These are phyloP conservation scores for Drosophila obscura DNA, from an alignment of 1,140 invertebrate species.

Conservation along the genomic window DNA sequence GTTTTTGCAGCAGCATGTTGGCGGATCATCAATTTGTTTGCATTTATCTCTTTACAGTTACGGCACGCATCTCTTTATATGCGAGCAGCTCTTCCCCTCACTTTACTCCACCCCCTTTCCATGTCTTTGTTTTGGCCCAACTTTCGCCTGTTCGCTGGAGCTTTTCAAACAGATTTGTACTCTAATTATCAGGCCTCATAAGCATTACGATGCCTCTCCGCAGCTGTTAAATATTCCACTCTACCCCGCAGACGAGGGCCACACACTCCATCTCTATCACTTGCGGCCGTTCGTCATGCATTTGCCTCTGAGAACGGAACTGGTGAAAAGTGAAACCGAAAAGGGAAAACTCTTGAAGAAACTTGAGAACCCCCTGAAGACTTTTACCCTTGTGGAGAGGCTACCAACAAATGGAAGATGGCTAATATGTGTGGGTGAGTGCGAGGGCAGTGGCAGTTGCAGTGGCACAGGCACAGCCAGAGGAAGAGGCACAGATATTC, in stretches of 20 bases:
- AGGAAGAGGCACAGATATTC: not conserved
- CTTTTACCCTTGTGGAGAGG: slow-evolving; percentile 34
- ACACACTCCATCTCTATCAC: not conserved
- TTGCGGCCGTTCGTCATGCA: slow-evolving; percentile 48
- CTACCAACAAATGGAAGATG: slow-evolving; percentile 34
- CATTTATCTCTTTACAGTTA: slow-evolving; percentile 77
- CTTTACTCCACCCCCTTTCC: not conserved
- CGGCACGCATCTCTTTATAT: slow-evolving; percentile 40
- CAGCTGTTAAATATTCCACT: slow-evolving; percentile 62
- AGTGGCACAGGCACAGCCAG: slow-evolving; percentile 3
- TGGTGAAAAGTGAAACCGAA: slow-evolving; percentile 76
- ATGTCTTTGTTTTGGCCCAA: slow-evolving; percentile 24
- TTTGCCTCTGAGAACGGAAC: slow-evolving; percentile 57
- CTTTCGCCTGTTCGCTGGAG: slow-evolving; percentile 73
- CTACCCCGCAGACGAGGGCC: slow-evolving; percentile 50
- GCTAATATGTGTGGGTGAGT: not conserved
- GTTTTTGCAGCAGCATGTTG: slow-evolving; percentile 29
- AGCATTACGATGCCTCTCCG: slow-evolving; percentile 5
- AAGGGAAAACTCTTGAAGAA: slow-evolving; percentile 73
- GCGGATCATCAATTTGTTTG: slow-evolving; percentile 61
- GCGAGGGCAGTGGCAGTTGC: not conserved
- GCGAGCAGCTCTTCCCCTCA: not conserved
- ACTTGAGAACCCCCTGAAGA: slow-evolving; percentile 67
- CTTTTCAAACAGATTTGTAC: slow-evolving; percentile 68
- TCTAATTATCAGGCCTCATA: slow-evolving; percentile 68